Evolutionary conservation across 2,888 invertebrate species (phyloP), one percentile per base, ranked within the genome.

Genomic region (Hofmannophila pseudospretella): DNA sequence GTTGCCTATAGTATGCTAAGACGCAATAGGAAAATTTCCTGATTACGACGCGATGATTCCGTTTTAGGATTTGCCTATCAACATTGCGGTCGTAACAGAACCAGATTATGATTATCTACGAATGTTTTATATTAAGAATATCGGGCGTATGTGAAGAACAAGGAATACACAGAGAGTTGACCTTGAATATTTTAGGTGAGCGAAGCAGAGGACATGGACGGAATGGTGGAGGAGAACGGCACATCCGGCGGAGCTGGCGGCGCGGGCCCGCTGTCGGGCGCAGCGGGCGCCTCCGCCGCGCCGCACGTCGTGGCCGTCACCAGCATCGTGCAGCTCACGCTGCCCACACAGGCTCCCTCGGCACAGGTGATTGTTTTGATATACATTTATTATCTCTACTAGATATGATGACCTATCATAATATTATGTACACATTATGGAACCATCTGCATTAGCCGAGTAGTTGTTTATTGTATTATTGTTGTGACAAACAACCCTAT

Each of bases 151-250:
- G 57, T 58, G 58, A 65, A 60, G 63, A 74, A 59, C 66, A 64
- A 69, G 80, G 74, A 75, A 27, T 32, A 31, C 20, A 36, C 70
- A 74, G 74, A 76, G 62, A 66, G 76, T 73, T 78, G 86, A 81
- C 84, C 84, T 87, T 88, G 89, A 88, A 86, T 78, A 84, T 89
- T 87, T 78, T 88, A 92, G 91, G 91, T 90, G 90, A 90, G 88
- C 75, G 73, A 22, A 32, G 19, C 70, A 71, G 73, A 77, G 74
- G 89, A 88, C 90, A 96, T 95, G 95, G 95, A 95, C 89, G 93
- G 94, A 88, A 94, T 96, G 93, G 95, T 95, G 85, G 95, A 96
- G 89, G 96, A 96, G 90, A 95, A 95, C 81, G 94, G 94, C 63
- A 79, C 81, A 51, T 67, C 76, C 52, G 72, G 75, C 47, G 75